Percentiles rank a stretch among this genome's conserved stretches.
phyloP scores from a whole-genome alignment of 2,797 vertebrate species.

The Pseudochromis fuscus region DNA sequence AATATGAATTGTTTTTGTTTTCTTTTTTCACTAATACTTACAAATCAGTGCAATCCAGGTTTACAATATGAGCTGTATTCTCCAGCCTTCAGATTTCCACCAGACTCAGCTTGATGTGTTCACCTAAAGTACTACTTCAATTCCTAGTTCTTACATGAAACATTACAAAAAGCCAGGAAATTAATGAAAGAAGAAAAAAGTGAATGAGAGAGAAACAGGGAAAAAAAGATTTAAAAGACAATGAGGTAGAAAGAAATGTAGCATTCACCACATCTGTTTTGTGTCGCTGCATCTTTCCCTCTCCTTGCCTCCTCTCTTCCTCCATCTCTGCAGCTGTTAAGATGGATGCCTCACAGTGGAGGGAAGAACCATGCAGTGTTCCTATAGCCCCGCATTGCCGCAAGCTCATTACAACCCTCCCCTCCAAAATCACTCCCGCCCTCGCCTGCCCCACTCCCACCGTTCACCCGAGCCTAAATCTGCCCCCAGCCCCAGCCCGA shows the following conservation, averaged over 20 bases:
- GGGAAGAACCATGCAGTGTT: slow-evolving; percentile 71
- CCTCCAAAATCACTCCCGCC: slow-evolving; percentile 70
- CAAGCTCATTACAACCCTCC: slow-evolving; percentile 81
- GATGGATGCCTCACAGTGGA: slow-evolving; percentile 80
- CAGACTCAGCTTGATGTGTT: slow-evolving; percentile 34
- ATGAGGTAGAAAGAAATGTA: slow-evolving; percentile 67
- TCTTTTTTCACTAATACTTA: background rate
- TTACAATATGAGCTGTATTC: slow-evolving; percentile 8
- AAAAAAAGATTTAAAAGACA: slow-evolving; percentile 58
- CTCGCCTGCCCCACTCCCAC: slow-evolving; percentile 60
- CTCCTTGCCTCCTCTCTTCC: slow-evolving; percentile 31
- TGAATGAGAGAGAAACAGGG: slow-evolving; percentile 44
- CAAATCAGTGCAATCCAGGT: slow-evolving; percentile 11
- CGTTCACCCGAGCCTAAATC: slow-evolving; percentile 70
- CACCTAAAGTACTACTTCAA: slow-evolving; percentile 32
- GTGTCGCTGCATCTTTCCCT: slow-evolving; percentile 50
- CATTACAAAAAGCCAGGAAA: slow-evolving; percentile 47
- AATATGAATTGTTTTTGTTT: background rate
- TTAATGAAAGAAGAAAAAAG: slow-evolving; percentile 40
- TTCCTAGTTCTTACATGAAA: slow-evolving; percentile 47
- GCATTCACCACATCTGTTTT: slow-evolving; percentile 63
- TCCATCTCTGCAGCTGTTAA: slow-evolving; percentile 72
- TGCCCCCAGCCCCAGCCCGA: slow-evolving; percentile 64
- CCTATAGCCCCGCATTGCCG: slow-evolving; percentile 72
- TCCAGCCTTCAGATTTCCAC: slow-evolving; percentile 17